phyloP scores from a whole-genome alignment of 2,888 invertebrate species.

The Chelonus formosanus region DNA sequence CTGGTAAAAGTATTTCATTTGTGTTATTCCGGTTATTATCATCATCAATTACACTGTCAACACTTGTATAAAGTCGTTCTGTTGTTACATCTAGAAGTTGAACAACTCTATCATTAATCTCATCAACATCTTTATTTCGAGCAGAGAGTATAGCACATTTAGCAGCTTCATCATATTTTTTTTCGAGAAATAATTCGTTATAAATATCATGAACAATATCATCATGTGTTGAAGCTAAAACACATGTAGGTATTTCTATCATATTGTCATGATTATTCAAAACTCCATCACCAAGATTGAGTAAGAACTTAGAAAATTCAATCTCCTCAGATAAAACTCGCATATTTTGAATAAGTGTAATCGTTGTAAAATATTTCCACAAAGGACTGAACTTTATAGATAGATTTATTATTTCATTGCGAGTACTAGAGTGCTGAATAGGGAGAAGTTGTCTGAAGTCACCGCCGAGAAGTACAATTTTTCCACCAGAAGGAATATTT shows the following conservation, averaged over 20 bases:
- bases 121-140: constrained; percentile 40
- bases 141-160: constrained; percentile 39
- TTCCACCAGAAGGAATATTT: constrained; percentile 2
- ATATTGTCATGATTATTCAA: constrained; percentile 39
- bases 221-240: background rate
- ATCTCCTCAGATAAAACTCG: constrained; percentile 36
- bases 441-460: constrained; percentile 32
- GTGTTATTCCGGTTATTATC: too few relatives aligned
- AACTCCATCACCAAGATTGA: constrained; percentile 39
- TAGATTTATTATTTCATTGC: constrained; percentile 37
- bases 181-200: too few relatives aligned
- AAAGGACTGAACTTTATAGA: constrained; percentile 42
- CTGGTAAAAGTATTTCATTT: too few relatives aligned
- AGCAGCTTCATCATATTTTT: too few relatives aligned
- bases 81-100: constrained; percentile 32
- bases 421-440: constrained; percentile 11
- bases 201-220: too few relatives aligned
- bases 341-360: constrained; percentile 42
- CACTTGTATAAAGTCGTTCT: constrained; percentile 27
- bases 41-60: too few relatives aligned
- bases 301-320: constrained; percentile 39
- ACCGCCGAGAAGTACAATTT: constrained; percentile 38
- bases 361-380: constrained; percentile 38
- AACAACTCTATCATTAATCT: constrained; percentile 38
- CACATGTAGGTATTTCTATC: constrained; percentile 24